Conservation (phyloP, 2,113 vertebrate genomes). For the Myotis lucifugus region DNA sequence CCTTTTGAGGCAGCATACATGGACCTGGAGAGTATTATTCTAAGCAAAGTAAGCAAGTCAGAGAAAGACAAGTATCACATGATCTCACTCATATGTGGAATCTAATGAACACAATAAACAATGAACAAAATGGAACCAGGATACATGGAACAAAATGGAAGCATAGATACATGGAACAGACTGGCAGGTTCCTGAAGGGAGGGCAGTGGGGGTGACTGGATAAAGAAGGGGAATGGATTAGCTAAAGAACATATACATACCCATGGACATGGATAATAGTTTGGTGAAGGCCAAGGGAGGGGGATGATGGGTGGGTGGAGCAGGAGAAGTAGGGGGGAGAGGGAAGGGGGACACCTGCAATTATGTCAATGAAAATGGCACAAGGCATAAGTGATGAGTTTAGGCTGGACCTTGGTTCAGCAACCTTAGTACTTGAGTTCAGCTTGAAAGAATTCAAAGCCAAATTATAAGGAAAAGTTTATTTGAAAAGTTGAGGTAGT, state of each 20-base stretch:
- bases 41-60: background rate
- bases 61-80: background rate
- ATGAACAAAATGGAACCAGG: background rate
- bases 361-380: background rate
- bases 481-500: background rate
- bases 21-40: background rate
- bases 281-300: background rate
- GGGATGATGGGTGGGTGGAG: background rate
- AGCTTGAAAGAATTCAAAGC: background rate
- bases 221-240: background rate
- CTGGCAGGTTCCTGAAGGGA: background rate
- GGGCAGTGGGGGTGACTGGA: background rate
- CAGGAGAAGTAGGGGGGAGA: background rate
- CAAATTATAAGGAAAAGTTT: background rate
- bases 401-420: background rate
- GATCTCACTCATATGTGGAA: background rate
- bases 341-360: background rate
- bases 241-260: background rate
- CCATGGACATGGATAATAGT: background rate
- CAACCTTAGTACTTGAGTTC: background rate
- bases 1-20: background rate
- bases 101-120: background rate
- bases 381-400: background rate
- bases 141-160: background rate
- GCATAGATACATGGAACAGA: background rate